Conservation (phyloP, 2,888 invertebrate species). For the Noctua comes region DNA sequence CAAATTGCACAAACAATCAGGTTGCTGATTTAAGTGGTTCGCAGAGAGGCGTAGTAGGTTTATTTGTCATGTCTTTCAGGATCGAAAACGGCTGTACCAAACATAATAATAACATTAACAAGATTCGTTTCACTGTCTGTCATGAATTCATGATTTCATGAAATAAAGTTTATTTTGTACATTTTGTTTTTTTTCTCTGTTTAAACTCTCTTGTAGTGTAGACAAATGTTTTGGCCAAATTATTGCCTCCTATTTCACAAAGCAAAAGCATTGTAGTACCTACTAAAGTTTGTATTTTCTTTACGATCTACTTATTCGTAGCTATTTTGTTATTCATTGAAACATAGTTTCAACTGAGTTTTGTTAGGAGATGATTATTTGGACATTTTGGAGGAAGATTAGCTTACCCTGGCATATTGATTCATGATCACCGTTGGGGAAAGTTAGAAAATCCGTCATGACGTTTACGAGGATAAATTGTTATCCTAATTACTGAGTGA, state of each 20-base stretch:
- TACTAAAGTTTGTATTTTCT: constrained; percentile 12
- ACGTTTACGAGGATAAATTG: constrained; percentile 42
- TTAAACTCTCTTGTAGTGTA: constrained; percentile 13
- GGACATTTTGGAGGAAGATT: neutral
- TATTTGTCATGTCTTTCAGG: neutral
- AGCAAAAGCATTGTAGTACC: constrained; percentile 30
- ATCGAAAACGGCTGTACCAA: constrained; percentile 23
- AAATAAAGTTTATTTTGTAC: constrained; percentile 19
- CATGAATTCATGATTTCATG: constrained; percentile 15
- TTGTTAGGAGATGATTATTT: neutral
- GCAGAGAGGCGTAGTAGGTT: neutral
- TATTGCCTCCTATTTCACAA: constrained; percentile 4
- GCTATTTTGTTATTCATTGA: neutral
- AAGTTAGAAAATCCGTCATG: constrained; percentile 35
- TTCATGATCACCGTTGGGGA: constrained; percentile 23
- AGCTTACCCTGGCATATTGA: constrained; percentile 5
- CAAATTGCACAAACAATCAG: constrained; percentile 1
- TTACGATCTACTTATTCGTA: neutral
- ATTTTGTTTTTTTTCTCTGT: constrained; percentile 12
- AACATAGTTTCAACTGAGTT: neutral
- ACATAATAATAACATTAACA: constrained; percentile 17
- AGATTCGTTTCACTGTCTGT: constrained; percentile 13
- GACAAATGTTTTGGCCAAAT: constrained; percentile 4
- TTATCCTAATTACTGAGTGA: constrained; percentile 38
- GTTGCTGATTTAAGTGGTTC: constrained; percentile 12